A percentile compares a stretch with the other conserved stretches of the same genome.
phyloP scores from a whole-genome alignment of 2,113 vertebrate species.

The Bagarius yarrelli region DNA sequence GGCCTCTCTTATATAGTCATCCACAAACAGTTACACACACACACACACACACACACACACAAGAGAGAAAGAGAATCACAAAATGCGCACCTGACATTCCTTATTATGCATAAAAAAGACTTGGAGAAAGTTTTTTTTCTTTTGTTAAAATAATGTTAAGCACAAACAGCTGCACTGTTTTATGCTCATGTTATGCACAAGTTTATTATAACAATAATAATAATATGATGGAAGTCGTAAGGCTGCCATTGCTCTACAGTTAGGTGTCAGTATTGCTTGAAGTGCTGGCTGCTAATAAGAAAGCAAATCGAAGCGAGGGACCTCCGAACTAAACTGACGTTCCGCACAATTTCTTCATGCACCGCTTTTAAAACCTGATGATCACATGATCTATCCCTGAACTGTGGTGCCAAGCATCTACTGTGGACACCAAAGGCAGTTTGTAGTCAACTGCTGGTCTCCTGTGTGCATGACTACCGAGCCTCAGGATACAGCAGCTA shows the following conservation, averaged over 20 bases:
- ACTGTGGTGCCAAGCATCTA: slow-evolving; percentile 9
- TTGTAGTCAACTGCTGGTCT: background rate
- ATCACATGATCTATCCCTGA: slow-evolving; percentile 13
- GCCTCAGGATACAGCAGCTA: slow-evolving; percentile 28
- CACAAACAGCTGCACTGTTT: slow-evolving; percentile 30
- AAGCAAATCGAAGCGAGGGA: slow-evolving; percentile 27
- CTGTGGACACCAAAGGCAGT: background rate
- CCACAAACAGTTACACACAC: slow-evolving; percentile 7
- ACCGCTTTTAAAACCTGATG: background rate
- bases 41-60: slow-evolving; percentile 1
- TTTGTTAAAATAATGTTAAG: slow-evolving; percentile 44
- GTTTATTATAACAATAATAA: slow-evolving; percentile 6
- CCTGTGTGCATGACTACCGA: slow-evolving; percentile 15
- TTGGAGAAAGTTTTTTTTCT: background rate
- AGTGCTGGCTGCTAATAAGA: slow-evolving; percentile 32
- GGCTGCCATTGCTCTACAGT: slow-evolving; percentile 40
- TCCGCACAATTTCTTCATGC: background rate
- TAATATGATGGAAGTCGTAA: slow-evolving; percentile 24
- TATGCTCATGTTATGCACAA: slow-evolving; percentile 23
- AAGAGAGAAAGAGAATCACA: background rate
- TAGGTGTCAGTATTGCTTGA: slow-evolving; percentile 50
- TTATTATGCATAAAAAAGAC: background rate
- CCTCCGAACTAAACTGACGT: slow-evolving; percentile 1
- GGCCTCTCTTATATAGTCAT: background rate
- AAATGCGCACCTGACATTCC: background rate